Evolutionary conservation across 2,113 vertebrate species (phyloP), one percentile per base, ranked within the genome.

Genomic region (Gallinago paraguaiae): DNA sequence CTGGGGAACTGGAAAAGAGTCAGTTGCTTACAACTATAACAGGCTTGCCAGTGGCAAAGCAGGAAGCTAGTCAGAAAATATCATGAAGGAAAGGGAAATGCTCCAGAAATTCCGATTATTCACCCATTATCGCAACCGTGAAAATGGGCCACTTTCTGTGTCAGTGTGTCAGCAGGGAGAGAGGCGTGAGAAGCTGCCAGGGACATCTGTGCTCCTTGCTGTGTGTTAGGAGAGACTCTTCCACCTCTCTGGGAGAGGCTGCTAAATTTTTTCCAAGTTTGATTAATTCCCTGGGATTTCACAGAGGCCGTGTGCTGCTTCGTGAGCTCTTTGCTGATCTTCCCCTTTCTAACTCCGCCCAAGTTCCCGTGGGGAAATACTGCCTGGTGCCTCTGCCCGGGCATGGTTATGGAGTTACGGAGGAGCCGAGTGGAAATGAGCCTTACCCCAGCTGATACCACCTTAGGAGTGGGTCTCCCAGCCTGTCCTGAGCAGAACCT

Each of bases 111-210:
- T 60, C 39, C 35, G 27, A 53, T 90, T 88, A 35, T 96, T 87
- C 35, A 25, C 68, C 86, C 35, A 7, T 94, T 82, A 75, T 56
- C 37, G 15, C n/a, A 69, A 11, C 51, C 46, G 24, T 45, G 69
- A 74, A 94, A 93, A 92, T 67, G 59, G 82, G 80, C 39, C 67
- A n/a, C 35, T 85, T 90, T 94, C 48, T 80, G 54, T 82, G 82
- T 92, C 82, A 59, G 64, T 83, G 31, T 82, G 68, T 86, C 86
- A 94, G 88, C 63, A 75, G 30, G 54, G 59, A 82, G 88, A 50
- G 11, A 48, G 43, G 30, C 41, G 6, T 30, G 80, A 92, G 69
- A 65, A 83, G 56, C 72, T 63, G 17, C 31, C n/a, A 9, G 54
- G 33, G 39, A 37, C n/a, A 68, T 54, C 48, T 64, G 46, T 37